Percentiles rank a stretch among this genome's conserved stretches.
Conservation (phyloP, 2,113 vertebrate species). For the Rhabdornis inornatus region DNA sequence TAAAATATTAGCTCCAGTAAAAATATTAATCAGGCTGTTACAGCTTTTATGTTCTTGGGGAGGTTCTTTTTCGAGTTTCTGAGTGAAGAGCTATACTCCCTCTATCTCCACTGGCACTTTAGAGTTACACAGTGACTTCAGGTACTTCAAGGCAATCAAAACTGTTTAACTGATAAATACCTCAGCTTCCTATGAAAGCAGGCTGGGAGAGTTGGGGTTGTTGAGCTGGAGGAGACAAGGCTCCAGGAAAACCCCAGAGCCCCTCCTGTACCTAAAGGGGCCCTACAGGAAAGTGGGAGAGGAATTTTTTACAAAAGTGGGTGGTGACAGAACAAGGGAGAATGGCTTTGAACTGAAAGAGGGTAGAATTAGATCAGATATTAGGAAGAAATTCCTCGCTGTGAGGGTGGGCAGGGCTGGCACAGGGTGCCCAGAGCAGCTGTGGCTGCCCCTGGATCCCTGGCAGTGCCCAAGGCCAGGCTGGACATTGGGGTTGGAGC, state of each 20-base stretch:
- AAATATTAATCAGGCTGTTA: neutral
- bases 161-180: neutral
- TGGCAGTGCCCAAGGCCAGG: rapidly evolving
- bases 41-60: neutral
- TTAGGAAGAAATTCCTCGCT: neutral
- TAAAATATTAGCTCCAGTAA: neutral
- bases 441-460: neutral
- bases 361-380: neutral
- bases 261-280: neutral
- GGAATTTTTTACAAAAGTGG: neutral
- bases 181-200: neutral
- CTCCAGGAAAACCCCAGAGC: neutral
- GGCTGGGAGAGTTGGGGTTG: neutral
- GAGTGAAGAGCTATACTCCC: neutral
- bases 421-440: neutral
- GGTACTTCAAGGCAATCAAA: neutral
- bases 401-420: neutral
- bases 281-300: neutral
- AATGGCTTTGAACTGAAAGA: neutral
- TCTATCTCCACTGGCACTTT: neutral
- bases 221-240: neutral
- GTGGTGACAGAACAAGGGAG: neutral
- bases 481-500: rapidly evolving
- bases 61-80: neutral
- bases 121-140: neutral